Base-by-base conservation (phyloP, 2,797 vertebrate species). In the Gephyroberyx darwinii region DNA sequence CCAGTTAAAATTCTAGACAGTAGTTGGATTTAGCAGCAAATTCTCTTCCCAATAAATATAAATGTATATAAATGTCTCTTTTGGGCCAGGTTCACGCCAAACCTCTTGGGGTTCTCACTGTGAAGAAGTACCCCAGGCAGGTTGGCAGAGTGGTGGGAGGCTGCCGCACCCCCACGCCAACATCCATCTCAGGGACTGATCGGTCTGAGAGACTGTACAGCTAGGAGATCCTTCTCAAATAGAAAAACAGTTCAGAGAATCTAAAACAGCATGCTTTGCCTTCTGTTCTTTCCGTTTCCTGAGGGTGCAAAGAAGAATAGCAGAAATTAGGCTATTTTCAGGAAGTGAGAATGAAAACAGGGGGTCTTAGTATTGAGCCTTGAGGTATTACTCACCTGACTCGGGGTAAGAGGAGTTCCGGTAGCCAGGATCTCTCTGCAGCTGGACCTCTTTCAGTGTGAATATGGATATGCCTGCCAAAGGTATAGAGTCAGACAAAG, bases 251-350 rank as follows among this genome's bases (percentile, higher is more conserved):
- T 84, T 80, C 77, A 67, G 90, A 75, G 69, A 89, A 57, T 90
- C 92, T 93, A 98, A 92, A 98, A 98, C 91, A 98, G 95, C 97
- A 98, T 98, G 94, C 97, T 98, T 92, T 98, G 96, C 93, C 96
- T 96, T 95, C 97, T 95, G 95, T 94, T 97, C 93, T 98, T 98
- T 80, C 95, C 95, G 53, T 96, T 96, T 85, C 95, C 97, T 98
- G 84, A 80, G 92, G 90, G 80, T 50, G 26, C 55, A 51, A 71
- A 14, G 58, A 33, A 48, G 5, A 50, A 20, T 2, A 69, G 56
- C 5, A 55, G 33, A 45, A 54, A 58, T 61, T 2, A 62, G 20
- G 26, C 17, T 39, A 3, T 39, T 26, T 62, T 1, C 5, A 4
- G 31, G 0, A 1, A 39, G 0, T 35, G 10, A 22, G 4, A 43